Base-by-base conservation (phyloP, 2,888 invertebrate species). In the Ichneumon xanthorius region DNA sequence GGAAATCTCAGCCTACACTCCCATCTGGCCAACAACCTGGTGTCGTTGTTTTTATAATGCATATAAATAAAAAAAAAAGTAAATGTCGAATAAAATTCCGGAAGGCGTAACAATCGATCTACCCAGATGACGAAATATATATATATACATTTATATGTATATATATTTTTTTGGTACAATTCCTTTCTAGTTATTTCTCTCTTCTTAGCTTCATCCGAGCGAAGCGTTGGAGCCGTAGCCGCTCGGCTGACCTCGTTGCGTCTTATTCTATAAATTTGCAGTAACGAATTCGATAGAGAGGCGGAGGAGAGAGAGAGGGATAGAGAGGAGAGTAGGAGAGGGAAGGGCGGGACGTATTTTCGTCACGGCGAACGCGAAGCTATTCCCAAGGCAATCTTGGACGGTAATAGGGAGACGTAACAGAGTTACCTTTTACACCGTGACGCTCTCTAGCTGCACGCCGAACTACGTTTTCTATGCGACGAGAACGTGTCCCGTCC, bases 361-460 rank as follows among this genome's bases (percentile, higher is more conserved):
- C 81, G 86, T 86, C 82, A 82, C 78, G 87, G 77, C 85, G 82
- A 86, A 75, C 85, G 73, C 84, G 81, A 88, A 87, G 87, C 87
- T 89, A 89, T 89, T 89, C 89, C 88, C 88, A 86, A 88, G 88
- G 88, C 89, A 89, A 89, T 89, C 89, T 89, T 87, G 83, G 79
- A 78, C 88, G 84, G 87, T 89, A 88, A 89, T 89, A 89, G 88
- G 87, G 81, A 86, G 77, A 84, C 86, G 85, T 89, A 89, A 89
- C 88, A 80, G 81, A 86, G 86, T 89, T 89, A 89, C 87, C 88
- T 87, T 87, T 88, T 88, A 82, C 86, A 87, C 81, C 68, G 80
- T 82, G 71, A 73, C 63, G 82, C 84, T 58, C 76, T 85, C 58
- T 67, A 80, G 76, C 70, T 70, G 72, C 55, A 75, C 68, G 77